These are phyloP conservation scores for Paraplagusia blochii DNA, from an alignment of 2,113 vertebrate species.

Conservation along the genomic window DNA sequence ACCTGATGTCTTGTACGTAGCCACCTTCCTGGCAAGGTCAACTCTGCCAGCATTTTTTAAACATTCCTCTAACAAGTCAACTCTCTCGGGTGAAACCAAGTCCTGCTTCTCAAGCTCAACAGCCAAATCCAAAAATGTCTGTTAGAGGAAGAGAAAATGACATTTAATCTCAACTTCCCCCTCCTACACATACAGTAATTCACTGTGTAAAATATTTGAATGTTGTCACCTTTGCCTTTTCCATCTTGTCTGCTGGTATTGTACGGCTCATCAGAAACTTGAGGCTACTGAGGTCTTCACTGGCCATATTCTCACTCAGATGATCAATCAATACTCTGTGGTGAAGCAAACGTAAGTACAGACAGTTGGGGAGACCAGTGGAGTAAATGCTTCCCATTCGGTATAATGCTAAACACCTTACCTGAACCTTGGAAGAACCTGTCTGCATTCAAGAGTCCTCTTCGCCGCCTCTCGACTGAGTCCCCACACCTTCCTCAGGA, in stretches of 20 bases:
- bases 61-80: conserved; percentile 81
- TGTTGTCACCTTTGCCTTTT: conserved; percentile 79
- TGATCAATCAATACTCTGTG: conserved; percentile 84
- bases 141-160: conserved; percentile 12
- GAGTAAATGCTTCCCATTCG: too few relatives aligned
- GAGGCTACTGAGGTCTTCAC: conserved; percentile 78
- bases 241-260: conserved; percentile 67
- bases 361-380: too few relatives aligned
- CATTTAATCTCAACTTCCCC: neutral
- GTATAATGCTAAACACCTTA: conserved; percentile 46
- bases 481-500: conserved; percentile 77
- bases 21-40: conserved; percentile 84
- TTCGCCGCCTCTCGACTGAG: conserved; percentile 72
- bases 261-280: conserved; percentile 79
- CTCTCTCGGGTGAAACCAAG: conserved; percentile 77
- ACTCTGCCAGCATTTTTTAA: conserved; percentile 79
- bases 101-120: conserved; percentile 86
- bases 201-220: neutral
- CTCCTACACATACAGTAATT: neutral
- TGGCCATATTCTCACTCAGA: conserved; percentile 80
- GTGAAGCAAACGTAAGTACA: neutral
- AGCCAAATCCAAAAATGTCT: conserved; percentile 88
- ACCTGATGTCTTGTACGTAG: conserved; percentile 79
- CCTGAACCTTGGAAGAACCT: conserved; percentile 82
- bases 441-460: conserved; percentile 42